Evolutionary conservation across 2,888 invertebrate species (phyloP), one percentile per base, ranked within the genome.

Genomic region (Hydriomena furcata): DNA sequence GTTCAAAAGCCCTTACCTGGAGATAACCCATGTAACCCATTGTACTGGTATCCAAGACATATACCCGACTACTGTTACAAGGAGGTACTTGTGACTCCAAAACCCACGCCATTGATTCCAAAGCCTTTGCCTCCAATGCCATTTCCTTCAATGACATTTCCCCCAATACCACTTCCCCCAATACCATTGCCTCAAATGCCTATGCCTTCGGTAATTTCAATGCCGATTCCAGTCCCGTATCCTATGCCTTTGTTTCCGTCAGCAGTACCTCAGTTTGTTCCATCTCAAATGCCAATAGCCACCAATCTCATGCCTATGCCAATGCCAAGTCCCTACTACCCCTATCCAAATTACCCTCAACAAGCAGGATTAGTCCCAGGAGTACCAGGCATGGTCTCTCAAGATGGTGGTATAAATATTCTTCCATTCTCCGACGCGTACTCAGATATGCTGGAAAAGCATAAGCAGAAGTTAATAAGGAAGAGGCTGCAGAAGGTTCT

Each of bases 391-490:
- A 25, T 87, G 1, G 81, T 85, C 0, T 68, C 79, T 1, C 55
- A 55, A 0, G 82, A 82, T 45, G 84, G 85, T 1, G 88, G 84
- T 0, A 79, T 90, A 5, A 89, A 88, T 34, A 74, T 90, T 7
- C 55, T 89, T 38, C 88, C 89, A 1, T 88, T 88, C 57, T 81
- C 88, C 0, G 88, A 88, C 36, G 82, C 59, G 0, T 88, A 86
- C 49, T 64, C 86, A 0, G 82, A 88, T 48, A 47, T 86, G 35
- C 47, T 86, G 4, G 82, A 85, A 38, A 78, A 71, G 36, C 79
- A 81, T 42, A 85, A 82, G 40, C 76, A 79, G 11, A 82, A 75
- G 55, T 68, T 74, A 61, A 65, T 85, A 11, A 72, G 76, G 27
- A 77, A 61, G 51, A 72, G 71, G 7, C 55, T 85, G 2, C 60